A percentile compares a stretch with the other conserved stretches of the same genome.
Conservation (phyloP, 2,113 vertebrate species). For the Colaptes auratus region DNA sequence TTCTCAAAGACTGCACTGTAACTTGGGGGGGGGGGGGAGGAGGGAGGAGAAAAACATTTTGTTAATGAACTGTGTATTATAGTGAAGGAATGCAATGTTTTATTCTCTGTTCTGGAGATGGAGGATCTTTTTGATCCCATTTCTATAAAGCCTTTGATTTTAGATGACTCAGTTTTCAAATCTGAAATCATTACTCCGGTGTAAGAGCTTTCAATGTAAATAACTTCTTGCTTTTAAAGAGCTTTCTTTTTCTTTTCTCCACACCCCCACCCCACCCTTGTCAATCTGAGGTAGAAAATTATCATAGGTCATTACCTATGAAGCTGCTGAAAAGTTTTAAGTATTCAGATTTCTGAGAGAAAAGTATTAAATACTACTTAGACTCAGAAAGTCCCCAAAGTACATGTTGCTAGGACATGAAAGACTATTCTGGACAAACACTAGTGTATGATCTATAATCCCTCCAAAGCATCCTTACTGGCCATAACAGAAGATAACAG, state of each 20-base stretch:
- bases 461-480: slow-evolving; percentile 32
- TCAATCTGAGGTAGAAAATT: neutral
- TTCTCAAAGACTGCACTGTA: neutral
- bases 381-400: neutral
- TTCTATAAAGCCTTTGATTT: neutral
- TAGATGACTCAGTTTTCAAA: neutral
- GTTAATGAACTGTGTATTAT: neutral
- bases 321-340: neutral
- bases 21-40: neutral
- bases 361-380: neutral
- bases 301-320: neutral
- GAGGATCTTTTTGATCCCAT: neutral
- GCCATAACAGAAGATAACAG: neutral
- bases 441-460: slow-evolving; percentile 1
- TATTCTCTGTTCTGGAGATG: neutral
- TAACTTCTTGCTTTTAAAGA: neutral
- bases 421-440: neutral
- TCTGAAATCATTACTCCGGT: neutral
- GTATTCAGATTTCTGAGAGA: neutral
- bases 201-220: neutral
- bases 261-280: neutral
- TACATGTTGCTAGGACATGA: neutral
- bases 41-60: neutral
- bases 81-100: neutral
- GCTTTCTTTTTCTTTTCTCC: neutral